These are phyloP conservation scores for Harmothoe impar DNA, from an alignment of 2,888 invertebrate genomes.

Conservation along the genomic window DNA sequence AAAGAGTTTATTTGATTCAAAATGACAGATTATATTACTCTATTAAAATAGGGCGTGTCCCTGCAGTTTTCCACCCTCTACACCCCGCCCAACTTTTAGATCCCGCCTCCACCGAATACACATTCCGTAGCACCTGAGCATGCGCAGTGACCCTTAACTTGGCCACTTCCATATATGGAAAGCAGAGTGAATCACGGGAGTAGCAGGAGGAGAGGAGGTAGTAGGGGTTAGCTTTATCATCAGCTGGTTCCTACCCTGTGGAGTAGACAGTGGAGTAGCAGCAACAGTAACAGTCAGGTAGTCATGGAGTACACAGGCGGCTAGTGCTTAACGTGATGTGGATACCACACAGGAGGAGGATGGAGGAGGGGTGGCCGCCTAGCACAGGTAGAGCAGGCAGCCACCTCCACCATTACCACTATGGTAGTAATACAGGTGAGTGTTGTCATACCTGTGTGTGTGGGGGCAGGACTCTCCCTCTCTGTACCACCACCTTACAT, in stretches of 20 bases:
- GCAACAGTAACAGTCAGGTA: no score
- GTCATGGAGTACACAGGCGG: neutral
- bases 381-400: neutral
- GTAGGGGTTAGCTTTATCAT: neutral
- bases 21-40: no score
- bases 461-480: no score
- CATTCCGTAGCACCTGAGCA: conserved; percentile 36
- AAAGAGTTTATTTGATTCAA: no score
- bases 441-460: no score
- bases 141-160: conserved; percentile 29
- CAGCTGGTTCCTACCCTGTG: no score
- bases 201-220: neutral
- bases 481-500: no score
- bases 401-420: neutral
- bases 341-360: neutral
- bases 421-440: no score
- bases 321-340: neutral
- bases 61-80: no score
- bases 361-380: neutral
- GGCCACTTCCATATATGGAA: conserved; percentile 43
- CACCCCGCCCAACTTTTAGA: no score
- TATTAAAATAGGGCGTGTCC: no score
- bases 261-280: neutral
- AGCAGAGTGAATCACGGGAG: conserved; percentile 13
- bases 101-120: neutral